Base-by-base conservation (phyloP, 2,888 invertebrate genomes). In the Patella pellucida region DNA sequence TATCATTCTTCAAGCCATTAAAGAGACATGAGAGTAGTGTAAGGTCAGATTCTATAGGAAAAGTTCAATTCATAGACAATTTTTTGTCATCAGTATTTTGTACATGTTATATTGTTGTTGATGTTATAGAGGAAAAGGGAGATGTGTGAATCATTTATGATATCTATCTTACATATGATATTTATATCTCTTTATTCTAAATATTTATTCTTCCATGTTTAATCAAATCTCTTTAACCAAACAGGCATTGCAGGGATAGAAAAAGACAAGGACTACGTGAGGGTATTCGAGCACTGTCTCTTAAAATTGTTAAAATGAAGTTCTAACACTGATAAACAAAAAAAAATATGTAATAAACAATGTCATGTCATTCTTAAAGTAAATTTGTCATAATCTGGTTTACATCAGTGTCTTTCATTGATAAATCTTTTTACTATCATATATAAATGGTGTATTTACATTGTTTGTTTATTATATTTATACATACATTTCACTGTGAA, bases 231-330 rank as follows among this genome's bases (percentile, higher is more conserved):
- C 41, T 41, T 41, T 41, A 41, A 41, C 41, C 41, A 41, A 41
- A 41, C 41, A 41, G 41, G 41, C 41, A 41, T 41, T 41, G 41
- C 41, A 41, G 41, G 41, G 41, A 41, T 23, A 14, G 11, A 62
- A 62, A 62, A 62, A 62, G 62, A 62, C 19, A 62, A 23, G 62
- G 23, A 62, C 23, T 62, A 62, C 62, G 62, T 62, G 62, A 62
- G 41, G 41, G 41, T 41, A 41, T 41, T 41, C 41, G 9, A 41
- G 9, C 41, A 41, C 41, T 41, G 41, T 41, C 41, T 41, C 41
- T 41, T 41, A 41, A 41, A 41, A 41, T 41, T 41, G 41, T 41
- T 41, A 41, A 41, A 41, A 41, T 41, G 41, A 7, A 41, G 41
- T 41, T 41, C 41, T 41, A 41, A 41, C 41, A 3, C 41, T 41